These are phyloP conservation scores for Brenthis ino DNA, from an alignment of 2,888 invertebrate species.

Conservation along the genomic window DNA sequence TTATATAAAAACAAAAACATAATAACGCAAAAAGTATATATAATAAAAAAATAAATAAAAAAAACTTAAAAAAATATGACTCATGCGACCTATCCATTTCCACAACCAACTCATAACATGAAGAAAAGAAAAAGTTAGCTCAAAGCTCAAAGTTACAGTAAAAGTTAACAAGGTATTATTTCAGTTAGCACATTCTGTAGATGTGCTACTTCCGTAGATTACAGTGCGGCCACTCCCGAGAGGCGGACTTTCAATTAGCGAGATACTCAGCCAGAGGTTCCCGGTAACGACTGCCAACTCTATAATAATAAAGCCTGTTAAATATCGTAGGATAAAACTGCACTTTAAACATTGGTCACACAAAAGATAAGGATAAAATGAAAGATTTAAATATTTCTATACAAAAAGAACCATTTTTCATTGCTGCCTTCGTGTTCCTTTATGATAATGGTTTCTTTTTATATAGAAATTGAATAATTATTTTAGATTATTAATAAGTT, in stretches of 20 bases:
- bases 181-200: conserved; percentile 21
- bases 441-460: no score
- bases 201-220: conserved; percentile 17
- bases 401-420: not conserved
- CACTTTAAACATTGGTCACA: conserved; percentile 1
- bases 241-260: conserved; percentile 27
- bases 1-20: no score
- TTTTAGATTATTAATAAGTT: no score
- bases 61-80: no score
- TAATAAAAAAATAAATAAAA: no score
- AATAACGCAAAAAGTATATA: no score
- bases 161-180: conserved; percentile 22
- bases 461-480: no score
- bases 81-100: not conserved
- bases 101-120: not conserved
- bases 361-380: conserved; percentile 7
- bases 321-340: conserved; percentile 19
- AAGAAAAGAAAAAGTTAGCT: not conserved
- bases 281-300: conserved; percentile 15
- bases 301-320: conserved; percentile 21
- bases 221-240: conserved; percentile 21
- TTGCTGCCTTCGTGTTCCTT: not conserved
- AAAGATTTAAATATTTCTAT: conserved; percentile 8
- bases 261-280: conserved; percentile 23
- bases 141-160: conserved; percentile 15